phyloP scores from a whole-genome alignment of 1,140 invertebrate genomes.

The Ridgeia piscesae region DNA sequence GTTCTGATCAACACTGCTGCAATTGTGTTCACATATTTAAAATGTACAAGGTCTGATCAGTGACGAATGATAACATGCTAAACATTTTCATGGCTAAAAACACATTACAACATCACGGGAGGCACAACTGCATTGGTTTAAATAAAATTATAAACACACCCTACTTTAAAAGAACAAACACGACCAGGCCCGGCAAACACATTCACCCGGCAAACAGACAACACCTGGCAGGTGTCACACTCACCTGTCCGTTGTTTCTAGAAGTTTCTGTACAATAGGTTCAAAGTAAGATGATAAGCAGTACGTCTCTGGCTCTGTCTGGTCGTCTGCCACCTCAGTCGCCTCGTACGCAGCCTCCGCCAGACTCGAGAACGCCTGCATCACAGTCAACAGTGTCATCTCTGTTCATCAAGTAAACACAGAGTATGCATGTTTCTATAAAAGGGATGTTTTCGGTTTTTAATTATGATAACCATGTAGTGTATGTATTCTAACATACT shows the following conservation, averaged over 20 bases:
- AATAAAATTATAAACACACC: not conserved
- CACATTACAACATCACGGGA: not conserved
- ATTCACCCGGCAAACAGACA: not conserved
- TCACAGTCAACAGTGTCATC: constrained; percentile 15
- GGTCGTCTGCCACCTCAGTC: constrained; percentile 67
- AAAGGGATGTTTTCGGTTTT: no score
- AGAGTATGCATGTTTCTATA: no score
- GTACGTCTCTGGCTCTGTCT: constrained; percentile 83
- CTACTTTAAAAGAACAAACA: no score
- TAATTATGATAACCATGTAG: no score
- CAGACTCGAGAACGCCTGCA: constrained; percentile 87
- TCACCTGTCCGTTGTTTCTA: constrained; percentile 91
- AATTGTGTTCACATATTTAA: not conserved
- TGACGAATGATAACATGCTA: not conserved
- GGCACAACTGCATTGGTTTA: not conserved
- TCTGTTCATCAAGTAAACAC: no score
- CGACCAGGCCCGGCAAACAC: not conserved
- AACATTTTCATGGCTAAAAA: not conserved
- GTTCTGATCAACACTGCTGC: not conserved
- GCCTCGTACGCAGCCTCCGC: constrained; percentile 93
- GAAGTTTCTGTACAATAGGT: constrained; percentile 84
- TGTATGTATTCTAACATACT: no score
- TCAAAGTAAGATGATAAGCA: constrained; percentile 92
- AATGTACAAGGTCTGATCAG: not conserved
- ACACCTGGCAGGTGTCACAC: not conserved